Conservation (phyloP, 2,797 vertebrate species). For the Oryzias sinensis region DNA sequence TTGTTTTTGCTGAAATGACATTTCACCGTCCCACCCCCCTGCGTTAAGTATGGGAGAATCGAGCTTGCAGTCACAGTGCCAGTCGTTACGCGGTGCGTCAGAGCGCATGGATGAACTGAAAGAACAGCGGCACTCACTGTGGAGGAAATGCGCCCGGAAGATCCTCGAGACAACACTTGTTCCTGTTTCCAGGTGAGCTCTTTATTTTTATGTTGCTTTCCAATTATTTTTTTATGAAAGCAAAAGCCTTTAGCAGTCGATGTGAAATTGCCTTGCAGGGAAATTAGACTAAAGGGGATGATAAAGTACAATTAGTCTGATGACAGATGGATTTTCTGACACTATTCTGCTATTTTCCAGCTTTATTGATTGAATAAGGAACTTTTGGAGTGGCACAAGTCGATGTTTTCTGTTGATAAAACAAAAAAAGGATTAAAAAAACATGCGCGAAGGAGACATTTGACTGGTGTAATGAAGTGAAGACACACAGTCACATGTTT, state of each 20-base stretch:
- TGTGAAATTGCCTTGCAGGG: no score
- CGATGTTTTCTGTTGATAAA: no score
- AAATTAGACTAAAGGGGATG: no score
- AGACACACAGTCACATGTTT: neutral
- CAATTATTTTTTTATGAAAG: neutral
- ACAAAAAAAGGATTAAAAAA: no score
- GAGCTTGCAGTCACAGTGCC: neutral
- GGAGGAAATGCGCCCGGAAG: neutral
- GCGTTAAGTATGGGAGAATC: neutral
- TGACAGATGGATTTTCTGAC: no score
- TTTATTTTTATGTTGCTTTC: neutral
- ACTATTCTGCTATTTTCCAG: no score
- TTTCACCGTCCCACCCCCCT: neutral
- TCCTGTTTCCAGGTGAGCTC: constrained; percentile 38
- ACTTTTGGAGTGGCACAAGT: no score
- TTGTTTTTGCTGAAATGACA: neutral
- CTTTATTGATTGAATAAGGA: no score
- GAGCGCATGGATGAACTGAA: constrained; percentile 33
- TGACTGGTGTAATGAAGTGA: neutral
- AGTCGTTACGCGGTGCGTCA: constrained; percentile 26
- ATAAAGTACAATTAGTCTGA: no score
- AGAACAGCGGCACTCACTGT: constrained; percentile 41
- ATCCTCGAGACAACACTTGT: neutral
- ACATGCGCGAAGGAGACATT: no score
- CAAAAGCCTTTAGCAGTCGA: no score